Evolutionary conservation across 2,797 vertebrate genomes (phyloP).

Genomic region (Bufotes viridis): DNA sequence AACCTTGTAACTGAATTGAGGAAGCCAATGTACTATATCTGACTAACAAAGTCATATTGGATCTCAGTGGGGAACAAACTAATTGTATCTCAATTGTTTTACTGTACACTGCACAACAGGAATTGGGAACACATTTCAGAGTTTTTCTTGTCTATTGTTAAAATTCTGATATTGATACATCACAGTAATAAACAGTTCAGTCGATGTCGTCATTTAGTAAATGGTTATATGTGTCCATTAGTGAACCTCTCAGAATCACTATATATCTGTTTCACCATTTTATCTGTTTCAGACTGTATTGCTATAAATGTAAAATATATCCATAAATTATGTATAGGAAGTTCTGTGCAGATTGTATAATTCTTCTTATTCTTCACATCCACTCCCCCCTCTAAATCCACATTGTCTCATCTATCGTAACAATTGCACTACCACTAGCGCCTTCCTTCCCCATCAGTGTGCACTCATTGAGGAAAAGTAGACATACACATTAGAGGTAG

Average conservation of each 20-base stretch:
- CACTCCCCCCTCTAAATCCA: neutral
- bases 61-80: slow-evolving; percentile 30
- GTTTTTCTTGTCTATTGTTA: neutral
- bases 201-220: slow-evolving; percentile 21
- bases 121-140: neutral
- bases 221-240: slow-evolving; percentile 27
- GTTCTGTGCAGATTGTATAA: neutral
- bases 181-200: slow-evolving; percentile 21
- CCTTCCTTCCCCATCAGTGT: neutral
- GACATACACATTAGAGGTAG: no score
- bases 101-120: slow-evolving; percentile 33
- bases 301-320: neutral
- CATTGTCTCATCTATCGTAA: neutral
- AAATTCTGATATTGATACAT: slow-evolving; percentile 31
- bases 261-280: neutral
- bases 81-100: slow-evolving; percentile 36
- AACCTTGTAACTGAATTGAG: slow-evolving; percentile 26
- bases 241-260: neutral
- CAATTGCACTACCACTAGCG: neutral
- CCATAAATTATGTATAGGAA: neutral
- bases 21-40: slow-evolving; percentile 27
- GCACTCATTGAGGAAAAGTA: neutral
- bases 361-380: neutral
- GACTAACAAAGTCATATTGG: slow-evolving; percentile 40
- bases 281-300: neutral